Evolutionary conservation across 2,113 vertebrate genomes (phyloP), one percentile per base, ranked within the genome.

Genomic region (Pseudorhombus dupliciocellatus): DNA sequence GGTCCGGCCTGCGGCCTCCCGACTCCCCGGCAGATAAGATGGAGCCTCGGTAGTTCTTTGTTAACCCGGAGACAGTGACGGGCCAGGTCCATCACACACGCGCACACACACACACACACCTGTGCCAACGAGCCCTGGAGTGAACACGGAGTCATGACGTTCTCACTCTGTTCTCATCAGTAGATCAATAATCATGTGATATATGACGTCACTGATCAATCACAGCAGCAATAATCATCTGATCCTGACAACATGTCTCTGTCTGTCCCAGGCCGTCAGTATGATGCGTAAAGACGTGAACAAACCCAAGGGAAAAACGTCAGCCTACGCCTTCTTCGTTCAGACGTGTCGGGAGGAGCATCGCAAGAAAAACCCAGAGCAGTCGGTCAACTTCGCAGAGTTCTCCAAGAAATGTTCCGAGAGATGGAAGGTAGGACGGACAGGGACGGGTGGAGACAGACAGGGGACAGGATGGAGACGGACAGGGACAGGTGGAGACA

Each of bases 391-490:
- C 92, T 98, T 98, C 30, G 90, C 96, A 0, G 96, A 97, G 86
- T 98, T 98, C 91, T 98, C 97, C 83, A 97, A 97, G 94, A 96
- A 96, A 22, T 98, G 96, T 70, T 98, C 97, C 0, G 96, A 97
- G 92, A 91, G 94, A 75, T 98, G 97, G 97, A 97, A 95, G 96
- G 97, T 97, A 86, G 50, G 75, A 31, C n/a, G 22, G 24, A 88
- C n/a, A 24, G 22, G 3, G 25, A 12, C 2, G 4, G 51, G n/a
- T n/a, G 6, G 1, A 42, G 37, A 15, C 12, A 15, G 37, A 42
- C 11, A 15, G 11, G 14, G 4, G 12, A 42, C 12, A 16, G 1
- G 15, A 16, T 15, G 40, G 16, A 15, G 75, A 31, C n/a, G 22
- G 22, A 88, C n/a, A 25, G 24, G 4, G 26, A 14, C 2, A 4